These are phyloP conservation scores for Sparus aurata DNA, from an alignment of 2,797 vertebrate species.

Conservation along the genomic window DNA sequence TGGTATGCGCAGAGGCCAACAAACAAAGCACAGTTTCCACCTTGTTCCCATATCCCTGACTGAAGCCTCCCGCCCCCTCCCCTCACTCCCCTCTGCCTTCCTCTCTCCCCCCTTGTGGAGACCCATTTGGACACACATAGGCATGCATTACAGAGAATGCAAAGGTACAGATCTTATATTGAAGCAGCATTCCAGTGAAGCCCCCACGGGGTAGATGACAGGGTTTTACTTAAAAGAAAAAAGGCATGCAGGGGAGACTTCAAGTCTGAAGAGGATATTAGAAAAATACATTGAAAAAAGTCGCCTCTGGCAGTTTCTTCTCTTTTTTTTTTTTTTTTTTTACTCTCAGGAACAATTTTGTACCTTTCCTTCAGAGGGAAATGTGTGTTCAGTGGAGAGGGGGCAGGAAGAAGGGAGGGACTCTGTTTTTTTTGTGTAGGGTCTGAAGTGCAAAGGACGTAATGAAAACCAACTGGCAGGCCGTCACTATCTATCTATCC, in stretches of 20 bases:
- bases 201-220: slow-evolving; percentile 84
- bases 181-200: slow-evolving; percentile 81
- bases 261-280: slow-evolving; percentile 89
- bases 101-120: slow-evolving; percentile 46
- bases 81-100: not conserved
- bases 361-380: slow-evolving; percentile 80
- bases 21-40: slow-evolving; percentile 84
- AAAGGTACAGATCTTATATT: slow-evolving; percentile 84
- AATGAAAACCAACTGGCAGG: slow-evolving; percentile 88
- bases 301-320: slow-evolving; percentile 71
- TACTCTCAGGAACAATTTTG: slow-evolving; percentile 81
- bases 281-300: slow-evolving; percentile 85
- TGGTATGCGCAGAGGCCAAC: slow-evolving; percentile 82
- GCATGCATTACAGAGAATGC: slow-evolving; percentile 72
- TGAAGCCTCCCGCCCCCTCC: slow-evolving; percentile 13
- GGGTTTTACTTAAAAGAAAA: slow-evolving; percentile 85
- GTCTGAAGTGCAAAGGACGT: slow-evolving; percentile 77
- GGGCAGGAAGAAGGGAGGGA: slow-evolving; percentile 59
- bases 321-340: slow-evolving; percentile 76
- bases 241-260: slow-evolving; percentile 79
- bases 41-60: slow-evolving; percentile 78
- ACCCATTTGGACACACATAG: slow-evolving; percentile 74
- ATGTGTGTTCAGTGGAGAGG: slow-evolving; percentile 59
- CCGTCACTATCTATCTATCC: slow-evolving; percentile 86
- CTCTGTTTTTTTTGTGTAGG: slow-evolving; percentile 55